A percentile compares a stretch with the other conserved stretches of the same genome.
Evolutionary conservation across 2,797 vertebrate genomes (phyloP).

Genomic region (Poecilia picta): DNA sequence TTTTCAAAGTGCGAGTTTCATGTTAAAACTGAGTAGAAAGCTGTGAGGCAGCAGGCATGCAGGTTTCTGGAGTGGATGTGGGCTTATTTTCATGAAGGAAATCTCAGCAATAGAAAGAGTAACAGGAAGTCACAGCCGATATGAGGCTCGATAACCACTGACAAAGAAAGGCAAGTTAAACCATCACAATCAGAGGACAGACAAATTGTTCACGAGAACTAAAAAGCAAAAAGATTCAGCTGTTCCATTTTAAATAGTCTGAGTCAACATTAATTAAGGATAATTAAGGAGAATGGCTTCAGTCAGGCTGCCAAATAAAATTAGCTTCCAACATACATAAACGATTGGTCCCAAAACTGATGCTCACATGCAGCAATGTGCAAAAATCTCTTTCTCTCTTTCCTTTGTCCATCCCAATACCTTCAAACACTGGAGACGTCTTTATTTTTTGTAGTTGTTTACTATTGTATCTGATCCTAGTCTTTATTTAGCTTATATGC

Average conservation of each 20-base stretch:
- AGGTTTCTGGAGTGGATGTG: background rate
- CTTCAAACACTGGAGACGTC: background rate
- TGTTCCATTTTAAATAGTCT: conserved; percentile 31
- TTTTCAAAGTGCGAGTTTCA: conserved; percentile 29
- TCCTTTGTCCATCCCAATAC: background rate
- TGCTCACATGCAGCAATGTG: background rate
- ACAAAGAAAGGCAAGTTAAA: background rate
- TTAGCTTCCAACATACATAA: background rate
- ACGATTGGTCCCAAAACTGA: conserved; percentile 3
- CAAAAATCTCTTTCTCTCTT: background rate
- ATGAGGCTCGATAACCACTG: background rate
- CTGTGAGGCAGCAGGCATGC: background rate
- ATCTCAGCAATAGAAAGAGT: background rate
- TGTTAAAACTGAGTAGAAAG: conserved; percentile 17
- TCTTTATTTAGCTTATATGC: background rate
- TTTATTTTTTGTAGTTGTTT: background rate
- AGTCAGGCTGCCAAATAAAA: conserved; percentile 38
- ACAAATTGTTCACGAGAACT: background rate
- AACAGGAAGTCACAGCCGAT: background rate
- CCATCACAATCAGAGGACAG: background rate
- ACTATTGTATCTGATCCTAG: background rate
- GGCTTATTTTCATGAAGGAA: background rate
- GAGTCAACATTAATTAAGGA: conserved; percentile 25
- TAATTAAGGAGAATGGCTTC: conserved; percentile 17
- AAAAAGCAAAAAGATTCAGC: background rate